Conservation (phyloP, 2,888 invertebrate genomes). For the Ophion obscuratus region DNA sequence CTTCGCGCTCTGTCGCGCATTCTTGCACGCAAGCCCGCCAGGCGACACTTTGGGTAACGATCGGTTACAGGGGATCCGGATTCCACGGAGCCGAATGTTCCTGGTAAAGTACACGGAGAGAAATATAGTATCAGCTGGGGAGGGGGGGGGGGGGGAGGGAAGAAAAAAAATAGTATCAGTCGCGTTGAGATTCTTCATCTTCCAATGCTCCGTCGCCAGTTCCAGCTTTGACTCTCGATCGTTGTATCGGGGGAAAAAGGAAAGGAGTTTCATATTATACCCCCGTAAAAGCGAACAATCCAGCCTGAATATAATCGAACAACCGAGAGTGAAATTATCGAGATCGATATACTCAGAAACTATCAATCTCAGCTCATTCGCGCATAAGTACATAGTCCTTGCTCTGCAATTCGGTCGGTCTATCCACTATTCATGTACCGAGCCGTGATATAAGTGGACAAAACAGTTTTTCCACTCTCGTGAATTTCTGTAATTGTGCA, state of each 20-base stretch:
- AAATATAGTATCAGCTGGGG: conserved; percentile 21
- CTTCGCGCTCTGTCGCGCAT: conserved; percentile 73
- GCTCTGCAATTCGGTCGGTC: conserved; percentile 3
- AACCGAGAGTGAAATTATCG: conserved; percentile 27
- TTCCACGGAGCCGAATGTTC: conserved; percentile 63
- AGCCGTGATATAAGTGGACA: neutral
- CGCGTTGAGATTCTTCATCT: conserved; percentile 42
- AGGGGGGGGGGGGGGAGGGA: neutral
- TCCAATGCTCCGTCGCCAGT: conserved; percentile 40
- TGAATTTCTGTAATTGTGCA: conserved; percentile 20
- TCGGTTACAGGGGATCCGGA: conserved; percentile 74
- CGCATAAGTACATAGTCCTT: conserved; percentile 3
- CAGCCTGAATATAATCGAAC: conserved; percentile 20
- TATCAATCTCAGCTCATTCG: conserved; percentile 26
- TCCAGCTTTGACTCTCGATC: conserved; percentile 44
- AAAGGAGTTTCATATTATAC: neutral
- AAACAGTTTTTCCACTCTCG: neutral
- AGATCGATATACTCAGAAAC: conserved; percentile 32
- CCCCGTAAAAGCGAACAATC: neutral
- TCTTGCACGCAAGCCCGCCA: conserved; percentile 83
- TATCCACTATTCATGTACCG: neutral
- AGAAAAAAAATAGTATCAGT: conserved; percentile 21
- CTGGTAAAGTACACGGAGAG: conserved; percentile 59
- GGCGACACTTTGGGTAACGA: conserved; percentile 83
- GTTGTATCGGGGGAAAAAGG: conserved; percentile 3